These are phyloP conservation scores for Pitangus sulphuratus DNA, from an alignment of 2,797 vertebrate genomes.

Conservation along the genomic window DNA sequence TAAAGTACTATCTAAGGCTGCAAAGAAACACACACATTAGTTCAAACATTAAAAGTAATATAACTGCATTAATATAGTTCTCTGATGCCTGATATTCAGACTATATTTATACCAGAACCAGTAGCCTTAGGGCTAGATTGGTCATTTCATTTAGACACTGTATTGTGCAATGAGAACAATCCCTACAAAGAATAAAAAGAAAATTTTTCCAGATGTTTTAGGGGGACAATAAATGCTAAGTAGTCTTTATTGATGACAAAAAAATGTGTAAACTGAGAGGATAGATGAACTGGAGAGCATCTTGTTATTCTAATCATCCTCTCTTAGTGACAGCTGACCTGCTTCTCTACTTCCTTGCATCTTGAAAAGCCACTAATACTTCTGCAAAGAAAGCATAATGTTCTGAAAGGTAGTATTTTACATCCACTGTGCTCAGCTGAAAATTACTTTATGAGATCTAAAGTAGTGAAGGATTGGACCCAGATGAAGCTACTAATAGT, in stretches of 20 bases:
- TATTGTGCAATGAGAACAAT: background rate
- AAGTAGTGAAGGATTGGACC: slow-evolving; percentile 36
- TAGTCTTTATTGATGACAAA: background rate
- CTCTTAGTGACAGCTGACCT: slow-evolving; percentile 11
- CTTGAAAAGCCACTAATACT: slow-evolving; percentile 18
- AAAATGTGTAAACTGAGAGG: background rate
- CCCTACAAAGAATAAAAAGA: background rate
- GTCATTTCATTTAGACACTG: background rate
- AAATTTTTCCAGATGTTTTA: background rate
- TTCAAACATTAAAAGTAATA: background rate
- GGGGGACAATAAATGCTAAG: background rate
- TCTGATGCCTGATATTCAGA: background rate
- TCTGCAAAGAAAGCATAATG: slow-evolving; percentile 17
- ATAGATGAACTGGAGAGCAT: slow-evolving; percentile 1
- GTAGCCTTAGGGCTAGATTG: background rate
- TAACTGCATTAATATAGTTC: background rate
- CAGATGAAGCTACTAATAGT: slow-evolving; percentile 8
- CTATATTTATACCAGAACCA: background rate
- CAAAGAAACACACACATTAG: background rate
- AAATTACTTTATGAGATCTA: slow-evolving; percentile 1
- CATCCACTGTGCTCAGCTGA: background rate
- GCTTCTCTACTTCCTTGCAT: background rate
- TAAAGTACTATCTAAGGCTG: background rate
- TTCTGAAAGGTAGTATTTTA: slow-evolving; percentile 12
- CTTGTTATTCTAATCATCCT: slow-evolving; percentile 9